Evolutionary conservation across 2,888 invertebrate species (phyloP), one percentile per base, ranked within the genome.

Genomic region (Merodon equestris): DNA sequence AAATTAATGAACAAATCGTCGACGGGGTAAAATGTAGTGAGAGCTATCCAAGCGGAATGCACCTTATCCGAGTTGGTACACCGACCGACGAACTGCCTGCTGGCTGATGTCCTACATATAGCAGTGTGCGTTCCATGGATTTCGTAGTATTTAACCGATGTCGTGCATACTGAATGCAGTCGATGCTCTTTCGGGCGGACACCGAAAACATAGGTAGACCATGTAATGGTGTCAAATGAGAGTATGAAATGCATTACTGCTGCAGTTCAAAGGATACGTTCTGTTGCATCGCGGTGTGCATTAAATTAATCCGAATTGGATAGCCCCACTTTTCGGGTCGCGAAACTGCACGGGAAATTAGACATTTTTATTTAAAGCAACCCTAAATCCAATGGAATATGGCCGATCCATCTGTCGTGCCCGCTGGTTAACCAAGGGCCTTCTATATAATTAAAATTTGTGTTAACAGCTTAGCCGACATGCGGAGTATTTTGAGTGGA

Each of bases 1-100:
- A 79, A 73, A 70, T 79, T 74, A 60, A 79, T 68, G 74, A 79
- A 73, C 70, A 70, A 79, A 74, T 79, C 63, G 63, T 68, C 50
- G 79, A 57, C 58, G 60, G 45, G 67, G 36, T 57, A 51, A 57
- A 77, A 54, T 63, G 47, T 48, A 72, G 73, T 60, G 73, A 50
- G 58, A 63, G 17, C 40, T 54, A 74, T 73, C 64, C 50, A 58
- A 64, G 64, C 60, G 64, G 17, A 64, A 60, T 19, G 19, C 60
- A 38, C 45, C 53, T 17, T 36, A 18, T 10, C 56, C 27, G 36
- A 45, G 34, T 60, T 75, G 64, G 57, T 50, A 53, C 60, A 53
- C 56, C 61, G 64, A 40, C n/a, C 27, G n/a, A 36, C 36, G 7
- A 10, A 10, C 7, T 36, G 10, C 10, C 7, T 36, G 36, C 10